Evolutionary conservation across 2,797 vertebrate species (phyloP).

Genomic region (Peromyscus aztecus): DNA sequence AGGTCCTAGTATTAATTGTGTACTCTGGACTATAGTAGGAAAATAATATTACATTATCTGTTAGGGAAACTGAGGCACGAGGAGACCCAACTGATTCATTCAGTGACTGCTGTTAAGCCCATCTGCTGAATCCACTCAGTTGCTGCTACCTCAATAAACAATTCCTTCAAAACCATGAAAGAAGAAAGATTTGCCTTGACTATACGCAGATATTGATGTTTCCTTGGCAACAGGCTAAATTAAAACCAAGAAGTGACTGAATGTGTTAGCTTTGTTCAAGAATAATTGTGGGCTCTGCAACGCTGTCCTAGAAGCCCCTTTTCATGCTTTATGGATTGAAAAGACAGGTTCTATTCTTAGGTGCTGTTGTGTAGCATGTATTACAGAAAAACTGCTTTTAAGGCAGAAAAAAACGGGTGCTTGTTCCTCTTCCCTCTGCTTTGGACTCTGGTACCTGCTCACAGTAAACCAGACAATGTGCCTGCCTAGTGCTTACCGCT

Average conservation of each 20-base stretch:
- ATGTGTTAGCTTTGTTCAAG: slow-evolving; percentile 20
- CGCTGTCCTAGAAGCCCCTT: background rate
- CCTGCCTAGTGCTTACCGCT: background rate
- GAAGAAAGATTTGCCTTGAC: slow-evolving; percentile 52
- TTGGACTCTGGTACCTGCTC: slow-evolving; percentile 11
- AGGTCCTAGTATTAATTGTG: background rate
- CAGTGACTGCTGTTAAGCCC: background rate
- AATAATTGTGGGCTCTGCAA: background rate
- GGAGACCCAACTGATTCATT: background rate
- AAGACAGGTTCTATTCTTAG: slow-evolving; percentile 9
- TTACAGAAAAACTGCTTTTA: slow-evolving; percentile 45
- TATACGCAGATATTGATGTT: slow-evolving; percentile 57
- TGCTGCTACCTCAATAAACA: background rate
- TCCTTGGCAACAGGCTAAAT: slow-evolving; percentile 69
- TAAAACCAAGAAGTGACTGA: slow-evolving; percentile 36
- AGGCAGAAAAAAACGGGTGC: slow-evolving; percentile 13
- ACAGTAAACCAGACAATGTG: background rate
- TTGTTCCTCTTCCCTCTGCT: background rate
- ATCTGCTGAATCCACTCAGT: background rate
- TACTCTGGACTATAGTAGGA: background rate
- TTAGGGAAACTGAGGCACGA: background rate
- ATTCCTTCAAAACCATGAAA: background rate
- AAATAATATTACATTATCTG: background rate
- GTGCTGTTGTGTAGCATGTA: background rate
- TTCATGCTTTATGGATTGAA: background rate